Evolutionary conservation across 2,113 vertebrate genomes (phyloP).

Genomic region (Paramormyrops kingsleyae): DNA sequence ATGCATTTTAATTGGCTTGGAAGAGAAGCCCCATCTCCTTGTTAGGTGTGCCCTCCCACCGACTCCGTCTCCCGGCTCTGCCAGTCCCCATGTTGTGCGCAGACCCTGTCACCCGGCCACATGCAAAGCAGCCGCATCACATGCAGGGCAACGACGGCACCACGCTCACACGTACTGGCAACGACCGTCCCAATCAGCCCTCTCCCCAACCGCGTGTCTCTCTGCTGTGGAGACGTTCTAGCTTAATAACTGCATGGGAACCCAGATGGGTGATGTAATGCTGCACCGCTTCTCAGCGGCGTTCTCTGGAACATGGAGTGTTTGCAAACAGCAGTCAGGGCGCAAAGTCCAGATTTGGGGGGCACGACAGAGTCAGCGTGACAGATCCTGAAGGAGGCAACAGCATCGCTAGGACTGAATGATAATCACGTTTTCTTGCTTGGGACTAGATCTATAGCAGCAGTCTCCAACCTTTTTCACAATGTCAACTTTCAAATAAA

Average conservation of each 20-base stretch:
- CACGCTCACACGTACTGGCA: background rate
- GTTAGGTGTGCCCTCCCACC: background rate
- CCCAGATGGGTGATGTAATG: background rate
- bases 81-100: background rate
- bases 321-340: background rate
- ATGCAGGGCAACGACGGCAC: background rate
- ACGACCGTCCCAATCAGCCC: background rate
- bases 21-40: background rate
- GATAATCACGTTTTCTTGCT: background rate
- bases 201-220: background rate
- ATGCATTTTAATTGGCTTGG: conserved; percentile 1
- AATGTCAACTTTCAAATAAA: background rate
- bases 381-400: background rate
- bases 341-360: background rate
- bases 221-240: background rate
- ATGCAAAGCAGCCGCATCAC: background rate
- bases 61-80: background rate
- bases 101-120: background rate
- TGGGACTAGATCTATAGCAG: background rate
- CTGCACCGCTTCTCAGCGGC: background rate
- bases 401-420: background rate
- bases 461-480: background rate
- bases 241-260: background rate
- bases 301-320: background rate
- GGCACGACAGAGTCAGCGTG: background rate